Conservation (phyloP, 2,888 invertebrate genomes). For the Drosophila rubida region DNA sequence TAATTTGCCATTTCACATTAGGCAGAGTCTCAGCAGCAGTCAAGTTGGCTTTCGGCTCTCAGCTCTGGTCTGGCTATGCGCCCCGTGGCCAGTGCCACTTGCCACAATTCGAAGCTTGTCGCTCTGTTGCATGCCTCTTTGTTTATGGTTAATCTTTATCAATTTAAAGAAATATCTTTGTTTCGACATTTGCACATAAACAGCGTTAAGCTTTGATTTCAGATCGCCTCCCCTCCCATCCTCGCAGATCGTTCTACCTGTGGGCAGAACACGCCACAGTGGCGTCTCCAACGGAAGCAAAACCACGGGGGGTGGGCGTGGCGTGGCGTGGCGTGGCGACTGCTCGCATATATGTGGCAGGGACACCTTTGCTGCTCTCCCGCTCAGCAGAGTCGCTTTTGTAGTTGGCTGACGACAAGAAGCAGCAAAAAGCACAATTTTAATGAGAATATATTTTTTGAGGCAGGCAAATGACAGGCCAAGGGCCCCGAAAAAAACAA, state of each 20-base stretch:
- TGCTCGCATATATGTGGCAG: constrained; percentile 22
- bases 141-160: constrained; percentile 80
- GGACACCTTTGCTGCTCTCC: constrained; percentile 40
- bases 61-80: constrained; percentile 29
- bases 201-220: constrained; percentile 71
- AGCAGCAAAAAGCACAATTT: constrained; percentile 76
- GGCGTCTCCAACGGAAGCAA: constrained; percentile 81
- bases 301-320: constrained; percentile 80
- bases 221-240: constrained; percentile 5
- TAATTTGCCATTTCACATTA: neutral
- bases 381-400: neutral
- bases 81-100: constrained; percentile 59
- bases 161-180: constrained; percentile 81
- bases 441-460: constrained; percentile 81
- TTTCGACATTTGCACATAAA: constrained; percentile 81
- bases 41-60: neutral
- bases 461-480: constrained; percentile 71
- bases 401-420: constrained; percentile 59
- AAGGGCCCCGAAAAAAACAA: constrained; percentile 34
- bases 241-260: neutral
- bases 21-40: neutral
- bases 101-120: constrained; percentile 44
- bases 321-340: constrained; percentile 61
- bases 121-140: constrained; percentile 56
- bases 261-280: constrained; percentile 66